Evolutionary conservation across 1,140 invertebrate genomes (phyloP), one percentile per base, ranked within the genome.

Genomic region (Parapsyche elsis): DNA sequence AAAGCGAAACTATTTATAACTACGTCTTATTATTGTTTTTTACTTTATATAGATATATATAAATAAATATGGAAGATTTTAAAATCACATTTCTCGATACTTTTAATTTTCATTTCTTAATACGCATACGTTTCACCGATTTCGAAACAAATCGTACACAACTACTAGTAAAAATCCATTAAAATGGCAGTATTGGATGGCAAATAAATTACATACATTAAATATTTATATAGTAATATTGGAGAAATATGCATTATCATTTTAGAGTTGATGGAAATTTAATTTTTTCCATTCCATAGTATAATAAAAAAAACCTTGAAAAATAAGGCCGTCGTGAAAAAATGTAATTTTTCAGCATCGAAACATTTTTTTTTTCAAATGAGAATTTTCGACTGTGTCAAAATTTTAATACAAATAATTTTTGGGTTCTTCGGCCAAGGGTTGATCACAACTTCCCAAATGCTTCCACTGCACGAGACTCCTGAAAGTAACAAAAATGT

Each of bases 361-460:
- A 23, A 23, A 14, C 64, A 19, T 23, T 19, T 19, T 16, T 70
- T 14, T 14, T 23, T 7, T 4, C 5, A 4, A 19, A 19, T 70
- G 30, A 38, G 1, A 38, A 7, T 74, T 74, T 24, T 30, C n/a
- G 67, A 38, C 30, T 30, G n/a, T n/a, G n/a, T n/a, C n/a, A 45
- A 45, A 73, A 46, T 46, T 49, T 80, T 80, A 83, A 84, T 89
- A 89, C 1, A 89, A 84, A 85, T 89, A 89, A 81, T 89, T 89
- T 80, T 89, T 89, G 79, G 88, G 88, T 81, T 88, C 88, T 75
- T 89, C 88, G 5, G 87, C 88, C 46, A 89, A 87, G 0, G 88
- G 88, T 71, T 88, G 86, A 49, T 88, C 86, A 84, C 88, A 89
- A 9, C 88, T 89, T 23, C 88, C 88, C 53, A 89, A 78, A 59